A percentile compares a stretch with the other conserved stretches of the same genome.
Evolutionary conservation across 1,140 invertebrate genomes (phyloP).

Genomic region (Drosophila sproati): DNA sequence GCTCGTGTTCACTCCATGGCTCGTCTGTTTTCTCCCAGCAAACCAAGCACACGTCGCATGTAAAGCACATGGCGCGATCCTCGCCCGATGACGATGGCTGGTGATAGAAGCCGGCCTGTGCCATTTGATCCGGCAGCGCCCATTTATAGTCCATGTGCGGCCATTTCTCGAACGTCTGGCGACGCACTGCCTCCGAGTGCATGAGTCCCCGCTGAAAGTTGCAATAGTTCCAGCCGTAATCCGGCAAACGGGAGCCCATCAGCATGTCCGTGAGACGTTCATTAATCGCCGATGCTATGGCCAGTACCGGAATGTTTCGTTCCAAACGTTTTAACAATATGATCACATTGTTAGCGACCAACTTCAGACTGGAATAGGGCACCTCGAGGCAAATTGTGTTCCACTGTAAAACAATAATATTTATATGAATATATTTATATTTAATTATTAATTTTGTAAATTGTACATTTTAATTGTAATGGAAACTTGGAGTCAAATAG

Average conservation of each 20-base stretch:
- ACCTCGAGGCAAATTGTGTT: constrained; percentile 93
- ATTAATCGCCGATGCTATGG: constrained; percentile 94
- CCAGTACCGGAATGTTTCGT: constrained; percentile 92
- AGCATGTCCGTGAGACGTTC: constrained; percentile 93
- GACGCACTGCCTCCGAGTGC: constrained; percentile 95
- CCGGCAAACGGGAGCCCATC: constrained; percentile 84
- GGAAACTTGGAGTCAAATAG: not conserved
- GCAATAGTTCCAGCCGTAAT: constrained; percentile 76
- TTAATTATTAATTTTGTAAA: too few species aligned
- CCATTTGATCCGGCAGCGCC: constrained; percentile 97
- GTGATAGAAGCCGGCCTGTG: constrained; percentile 97
- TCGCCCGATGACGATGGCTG: constrained; percentile 95
- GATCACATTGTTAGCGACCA: constrained; percentile 91
- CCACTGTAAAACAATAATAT: constrained; percentile 89
- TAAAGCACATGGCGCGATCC: constrained; percentile 97
- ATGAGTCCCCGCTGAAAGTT: constrained; percentile 88
- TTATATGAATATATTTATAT: not conserved
- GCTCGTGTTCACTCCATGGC: constrained; percentile 97
- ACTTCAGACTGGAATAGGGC: constrained; percentile 90
- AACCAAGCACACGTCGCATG: constrained; percentile 95
- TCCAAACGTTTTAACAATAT: constrained; percentile 93
- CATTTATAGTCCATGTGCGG: constrained; percentile 99
- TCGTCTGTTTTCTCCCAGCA: constrained; percentile 98
- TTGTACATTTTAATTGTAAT: not conserved
- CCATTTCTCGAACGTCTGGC: constrained; percentile 96